Conservation (phyloP, 2,888 invertebrate species). For the Hemaris fuciformis region DNA sequence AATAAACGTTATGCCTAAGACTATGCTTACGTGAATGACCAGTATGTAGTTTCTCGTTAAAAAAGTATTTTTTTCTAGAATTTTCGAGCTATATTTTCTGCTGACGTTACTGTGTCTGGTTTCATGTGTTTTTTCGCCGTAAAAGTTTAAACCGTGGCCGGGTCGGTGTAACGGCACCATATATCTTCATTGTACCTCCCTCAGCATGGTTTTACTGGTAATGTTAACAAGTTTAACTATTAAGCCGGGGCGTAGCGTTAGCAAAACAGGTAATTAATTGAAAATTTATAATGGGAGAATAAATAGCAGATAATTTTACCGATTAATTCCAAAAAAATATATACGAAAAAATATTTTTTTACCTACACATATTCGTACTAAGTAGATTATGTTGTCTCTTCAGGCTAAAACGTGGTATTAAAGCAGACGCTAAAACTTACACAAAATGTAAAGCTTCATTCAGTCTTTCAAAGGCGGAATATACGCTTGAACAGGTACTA, state of each 20-base stretch:
- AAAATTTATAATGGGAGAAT: neutral
- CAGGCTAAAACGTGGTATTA: neutral
- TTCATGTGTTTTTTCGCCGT: neutral
- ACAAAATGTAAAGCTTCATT: neutral
- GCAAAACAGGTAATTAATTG: neutral
- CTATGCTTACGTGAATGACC: no score
- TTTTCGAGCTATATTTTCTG: neutral
- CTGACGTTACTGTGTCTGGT: neutral
- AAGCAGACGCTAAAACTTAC: neutral
- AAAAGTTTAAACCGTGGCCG: neutral
- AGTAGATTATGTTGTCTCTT: neutral
- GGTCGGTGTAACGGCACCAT: constrained; percentile 26
- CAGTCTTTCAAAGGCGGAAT: neutral
- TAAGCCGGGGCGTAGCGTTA: constrained; percentile 16
- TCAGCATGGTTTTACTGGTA: constrained; percentile 29
- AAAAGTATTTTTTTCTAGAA: no score
- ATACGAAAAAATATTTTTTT: neutral
- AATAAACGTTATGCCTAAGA: no score
- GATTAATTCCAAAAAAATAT: no score
- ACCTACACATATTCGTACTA: neutral
- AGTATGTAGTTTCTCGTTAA: no score
- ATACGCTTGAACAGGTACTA: neutral
- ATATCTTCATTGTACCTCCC: constrained; percentile 36
- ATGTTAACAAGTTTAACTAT: constrained; percentile 34
- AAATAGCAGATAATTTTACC: no score